Evolutionary conservation across 2,888 invertebrate genomes (phyloP).

Genomic region (Steinernema carpocapsae): DNA sequence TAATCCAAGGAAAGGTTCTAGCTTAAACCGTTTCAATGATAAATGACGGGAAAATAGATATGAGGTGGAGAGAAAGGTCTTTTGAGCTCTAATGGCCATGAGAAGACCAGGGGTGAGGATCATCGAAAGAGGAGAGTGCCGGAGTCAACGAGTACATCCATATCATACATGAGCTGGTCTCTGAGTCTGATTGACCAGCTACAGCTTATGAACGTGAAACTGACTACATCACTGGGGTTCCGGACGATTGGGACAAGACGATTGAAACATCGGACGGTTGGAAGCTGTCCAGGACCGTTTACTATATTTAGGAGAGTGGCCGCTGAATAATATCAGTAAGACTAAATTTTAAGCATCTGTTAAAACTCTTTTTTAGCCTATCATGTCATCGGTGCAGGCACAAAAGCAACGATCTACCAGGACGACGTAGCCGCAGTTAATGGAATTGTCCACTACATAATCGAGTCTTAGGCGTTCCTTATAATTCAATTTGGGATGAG

Average conservation of each 20-base stretch:
- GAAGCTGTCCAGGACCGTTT: constrained; percentile 67
- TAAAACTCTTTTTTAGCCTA: constrained; percentile 60
- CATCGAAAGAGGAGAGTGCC: constrained; percentile 81
- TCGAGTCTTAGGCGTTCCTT: constrained; percentile 70
- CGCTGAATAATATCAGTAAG: constrained; percentile 69
- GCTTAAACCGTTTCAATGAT: constrained; percentile 69
- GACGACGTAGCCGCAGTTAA: constrained; percentile 69
- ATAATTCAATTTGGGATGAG: constrained; percentile 65
- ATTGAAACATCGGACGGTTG: too few relatives aligned
- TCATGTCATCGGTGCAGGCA: constrained; percentile 69
- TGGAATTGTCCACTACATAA: constrained; percentile 69
- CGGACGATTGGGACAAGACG: too few relatives aligned
- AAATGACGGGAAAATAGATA: constrained; percentile 68
- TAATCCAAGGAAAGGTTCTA: constrained; percentile 76
- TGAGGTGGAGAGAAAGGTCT: constrained; percentile 66
- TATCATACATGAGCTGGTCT: constrained; percentile 81
- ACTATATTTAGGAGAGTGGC: constrained; percentile 69
- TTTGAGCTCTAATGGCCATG: constrained; percentile 69
- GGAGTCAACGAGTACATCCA: constrained; percentile 95
- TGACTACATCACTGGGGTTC: too few relatives aligned
- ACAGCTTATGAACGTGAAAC: too few relatives aligned
- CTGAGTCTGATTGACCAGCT: constrained; percentile 65
- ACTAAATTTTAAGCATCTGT: background rate
- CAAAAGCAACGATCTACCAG: constrained; percentile 66
- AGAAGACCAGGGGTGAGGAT: constrained; percentile 65